Percentiles rank a stretch among this genome's conserved stretches.
Evolutionary conservation across 2,797 vertebrate species (phyloP).

Genomic region (Falco peregrinus): DNA sequence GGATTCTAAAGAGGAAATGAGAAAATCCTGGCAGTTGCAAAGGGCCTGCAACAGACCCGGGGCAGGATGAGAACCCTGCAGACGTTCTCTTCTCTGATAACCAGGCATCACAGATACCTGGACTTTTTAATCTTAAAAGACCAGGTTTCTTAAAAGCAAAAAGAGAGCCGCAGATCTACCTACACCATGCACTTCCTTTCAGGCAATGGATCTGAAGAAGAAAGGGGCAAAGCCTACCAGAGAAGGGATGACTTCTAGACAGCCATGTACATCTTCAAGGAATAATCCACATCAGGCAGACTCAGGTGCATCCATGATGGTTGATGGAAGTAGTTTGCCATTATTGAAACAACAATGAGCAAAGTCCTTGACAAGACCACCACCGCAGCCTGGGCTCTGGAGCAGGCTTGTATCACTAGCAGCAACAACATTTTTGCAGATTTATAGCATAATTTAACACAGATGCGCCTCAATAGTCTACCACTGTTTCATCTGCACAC

Average conservation of each 20-base stretch:
- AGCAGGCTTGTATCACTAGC: not conserved
- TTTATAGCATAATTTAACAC: not conserved
- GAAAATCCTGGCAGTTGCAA: not conserved
- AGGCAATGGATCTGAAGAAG: not conserved
- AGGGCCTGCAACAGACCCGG: not conserved
- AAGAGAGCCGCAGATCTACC: not conserved
- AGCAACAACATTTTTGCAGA: not conserved
- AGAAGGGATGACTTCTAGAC: not conserved
- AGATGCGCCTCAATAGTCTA: not conserved
- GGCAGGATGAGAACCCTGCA: not conserved
- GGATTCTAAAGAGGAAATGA: not conserved
- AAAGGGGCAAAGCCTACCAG: not conserved
- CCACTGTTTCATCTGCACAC: rapidly evolving
- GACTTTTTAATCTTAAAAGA: not conserved
- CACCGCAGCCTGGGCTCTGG: not conserved
- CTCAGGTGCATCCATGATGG: not conserved
- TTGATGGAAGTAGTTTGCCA: not conserved
- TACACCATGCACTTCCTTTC: not conserved
- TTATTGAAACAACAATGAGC: rapidly evolving
- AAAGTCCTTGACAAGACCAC: not conserved
- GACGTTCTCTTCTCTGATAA: not conserved
- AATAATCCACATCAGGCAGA: not conserved
- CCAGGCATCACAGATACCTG: not conserved
- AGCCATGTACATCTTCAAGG: not conserved
- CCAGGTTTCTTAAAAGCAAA: not conserved